A percentile compares a stretch with the other conserved stretches of the same genome.
Conservation (phyloP, 2,113 vertebrate species). For the Neodon shergylaensis region DNA sequence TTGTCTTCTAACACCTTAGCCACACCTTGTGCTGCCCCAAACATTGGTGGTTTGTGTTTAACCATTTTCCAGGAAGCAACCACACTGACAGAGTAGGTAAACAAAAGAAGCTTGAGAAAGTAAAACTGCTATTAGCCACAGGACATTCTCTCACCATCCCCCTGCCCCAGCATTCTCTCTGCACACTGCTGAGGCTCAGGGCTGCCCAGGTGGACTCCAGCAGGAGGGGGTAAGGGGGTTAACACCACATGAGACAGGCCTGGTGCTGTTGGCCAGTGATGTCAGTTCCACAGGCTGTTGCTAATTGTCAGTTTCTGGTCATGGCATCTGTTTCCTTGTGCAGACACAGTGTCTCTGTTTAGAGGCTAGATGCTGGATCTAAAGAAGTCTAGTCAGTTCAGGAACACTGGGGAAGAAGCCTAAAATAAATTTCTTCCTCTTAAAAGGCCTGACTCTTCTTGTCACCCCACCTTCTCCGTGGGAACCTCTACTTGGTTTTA, state of each 20-base stretch:
- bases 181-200: neutral
- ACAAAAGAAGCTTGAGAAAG: constrained; percentile 59
- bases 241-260: neutral
- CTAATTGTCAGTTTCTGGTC: neutral
- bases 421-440: neutral
- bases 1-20: constrained; percentile 53
- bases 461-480: neutral
- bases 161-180: neutral
- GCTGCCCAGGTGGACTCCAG: neutral
- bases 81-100: constrained; percentile 26
- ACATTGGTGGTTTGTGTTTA: constrained; percentile 60
- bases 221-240: neutral
- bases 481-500: neutral
- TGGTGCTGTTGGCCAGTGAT: neutral
- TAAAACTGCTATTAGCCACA: neutral
- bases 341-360: neutral
- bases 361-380: neutral
- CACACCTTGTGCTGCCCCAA: constrained; percentile 16
- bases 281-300: neutral
- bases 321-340: neutral
- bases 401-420: neutral
- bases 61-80: constrained; percentile 77
- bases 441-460: neutral
- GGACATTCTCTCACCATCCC: accelerated
- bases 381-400: neutral